These are phyloP conservation scores for Eremobia ochroleuca DNA, from an alignment of 2,888 invertebrate genomes.

Conservation along the genomic window DNA sequence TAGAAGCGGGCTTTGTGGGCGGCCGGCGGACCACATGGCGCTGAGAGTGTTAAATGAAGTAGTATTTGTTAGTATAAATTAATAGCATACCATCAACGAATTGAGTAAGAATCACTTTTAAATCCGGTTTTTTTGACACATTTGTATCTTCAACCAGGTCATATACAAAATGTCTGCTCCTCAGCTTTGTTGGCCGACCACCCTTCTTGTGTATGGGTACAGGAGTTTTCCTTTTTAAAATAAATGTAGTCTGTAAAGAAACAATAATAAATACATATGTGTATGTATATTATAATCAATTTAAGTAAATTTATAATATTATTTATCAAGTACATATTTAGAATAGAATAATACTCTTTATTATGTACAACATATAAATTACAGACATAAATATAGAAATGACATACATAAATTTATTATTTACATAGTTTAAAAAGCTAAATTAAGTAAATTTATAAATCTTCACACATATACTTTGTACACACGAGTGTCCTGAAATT, in stretches of 20 bases:
- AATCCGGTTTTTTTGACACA: constrained; percentile 86
- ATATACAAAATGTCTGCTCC: constrained; percentile 93
- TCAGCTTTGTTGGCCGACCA: constrained; percentile 87
- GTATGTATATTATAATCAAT: not conserved
- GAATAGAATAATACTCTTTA: too few relatives aligned
- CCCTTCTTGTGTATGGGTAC: constrained; percentile 92
- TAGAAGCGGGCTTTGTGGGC: too few relatives aligned
- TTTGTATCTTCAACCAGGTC: constrained; percentile 93
- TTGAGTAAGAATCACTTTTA: constrained; percentile 93
- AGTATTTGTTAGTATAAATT: not conserved
- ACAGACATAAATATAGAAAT: too few relatives aligned
- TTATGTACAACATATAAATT: too few relatives aligned
- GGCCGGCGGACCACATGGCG: too few relatives aligned
- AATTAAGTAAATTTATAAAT: not conserved
- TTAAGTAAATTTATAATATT: not conserved
- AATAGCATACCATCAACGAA: constrained; percentile 92
- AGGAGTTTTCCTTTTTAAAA: constrained; percentile 92
- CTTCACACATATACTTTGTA: not conserved
- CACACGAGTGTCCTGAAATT: not conserved
- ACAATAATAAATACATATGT: not conserved
- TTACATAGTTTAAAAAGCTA: too few relatives aligned
- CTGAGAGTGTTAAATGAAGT: too few relatives aligned
- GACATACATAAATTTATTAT: too few relatives aligned
- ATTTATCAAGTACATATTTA: too few relatives aligned
- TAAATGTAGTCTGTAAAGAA: constrained; percentile 93